Base-by-base conservation (phyloP, 1,140 invertebrate genomes). In the Diorhabda sublineata region DNA sequence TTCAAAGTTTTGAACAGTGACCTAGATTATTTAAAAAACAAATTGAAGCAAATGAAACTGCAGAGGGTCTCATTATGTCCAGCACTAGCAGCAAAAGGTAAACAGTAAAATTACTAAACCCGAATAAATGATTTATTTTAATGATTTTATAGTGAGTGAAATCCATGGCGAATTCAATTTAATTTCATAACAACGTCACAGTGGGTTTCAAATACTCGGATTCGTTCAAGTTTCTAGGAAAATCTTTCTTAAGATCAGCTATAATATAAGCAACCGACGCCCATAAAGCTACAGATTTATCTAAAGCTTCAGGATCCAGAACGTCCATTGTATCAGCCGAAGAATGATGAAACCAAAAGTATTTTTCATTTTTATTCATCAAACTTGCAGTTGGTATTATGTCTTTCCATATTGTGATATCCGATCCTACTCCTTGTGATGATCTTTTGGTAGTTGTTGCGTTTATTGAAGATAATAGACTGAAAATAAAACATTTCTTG, bases 271-370 rank as follows among this genome's bases (percentile, higher is more conserved):
- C 81, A 2, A 87, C 84, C 2, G 87, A 84, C 11, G 92, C 88
- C 86, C 91, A 93, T 60, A 93, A 79, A 3, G 91, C 92, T 41
- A 89, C 85, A 69, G 86, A 86, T 70, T 85, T 82, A 77, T 94
- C 90, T 70, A 95, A 81, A 58, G 83, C 82, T 42, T 82, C 79
- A 2, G 89, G 81, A 81, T 89, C 81, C 79, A 92, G 86, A 0
- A 91, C 87, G 56, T 86, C 83, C 87, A 94, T 91, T 0, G 87
- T 92, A 78, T 95, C 92, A 5, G 87, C 92, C 74, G 90, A 84
- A 0, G 88, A 85, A 74, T 95, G 93, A 80, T 95, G 93, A 77
- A 87, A 95, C 86, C 89, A 91, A 76, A 93, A 94, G 76, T 95
- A 95, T 7, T 84, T 84, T 45, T 88, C 86, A 78, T 91, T 89